phyloP scores from a whole-genome alignment of 2,888 invertebrate genomes.

The Scrobipalpa atriplicella region DNA sequence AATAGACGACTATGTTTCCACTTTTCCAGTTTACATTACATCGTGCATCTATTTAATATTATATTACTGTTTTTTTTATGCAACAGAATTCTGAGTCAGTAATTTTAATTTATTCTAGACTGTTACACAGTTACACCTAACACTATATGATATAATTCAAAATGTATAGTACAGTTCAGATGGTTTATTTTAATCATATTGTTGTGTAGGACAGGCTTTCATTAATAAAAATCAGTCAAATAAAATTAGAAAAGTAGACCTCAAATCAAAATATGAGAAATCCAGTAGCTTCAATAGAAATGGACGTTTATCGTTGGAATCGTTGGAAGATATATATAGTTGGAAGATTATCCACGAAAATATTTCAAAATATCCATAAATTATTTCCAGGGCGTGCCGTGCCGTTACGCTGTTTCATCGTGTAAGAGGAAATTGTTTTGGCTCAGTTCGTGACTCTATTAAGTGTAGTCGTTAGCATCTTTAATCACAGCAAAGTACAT shows the following conservation, averaged over 20 bases:
- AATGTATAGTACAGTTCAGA: no score
- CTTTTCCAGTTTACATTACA: background rate
- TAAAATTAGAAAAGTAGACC: no score
- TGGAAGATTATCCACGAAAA: conserved; percentile 30
- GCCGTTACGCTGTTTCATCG: conserved; percentile 37
- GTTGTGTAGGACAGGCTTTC: no score
- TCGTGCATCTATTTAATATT: background rate
- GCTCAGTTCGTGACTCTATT: conserved; percentile 36
- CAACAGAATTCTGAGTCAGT: no score
- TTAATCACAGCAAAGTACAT: conserved; percentile 15
- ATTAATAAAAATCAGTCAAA: no score
- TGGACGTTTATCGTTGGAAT: no score
- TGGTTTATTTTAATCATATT: no score
- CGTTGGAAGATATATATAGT: no score
- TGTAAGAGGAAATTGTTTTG: conserved; percentile 41
- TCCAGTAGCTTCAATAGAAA: conserved; percentile 19
- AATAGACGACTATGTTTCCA: background rate
- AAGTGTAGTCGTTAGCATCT: conserved; percentile 29
- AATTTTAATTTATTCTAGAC: background rate
- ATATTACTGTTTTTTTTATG: background rate
- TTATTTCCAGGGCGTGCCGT: conserved; percentile 40
- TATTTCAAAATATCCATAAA: conserved; percentile 38
- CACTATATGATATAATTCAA: no score
- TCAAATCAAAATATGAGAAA: no score
- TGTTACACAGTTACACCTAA: no score